phyloP scores from a whole-genome alignment of 53 echinoderm and acorn worm species.

The Apostichopus leukothele region DNA sequence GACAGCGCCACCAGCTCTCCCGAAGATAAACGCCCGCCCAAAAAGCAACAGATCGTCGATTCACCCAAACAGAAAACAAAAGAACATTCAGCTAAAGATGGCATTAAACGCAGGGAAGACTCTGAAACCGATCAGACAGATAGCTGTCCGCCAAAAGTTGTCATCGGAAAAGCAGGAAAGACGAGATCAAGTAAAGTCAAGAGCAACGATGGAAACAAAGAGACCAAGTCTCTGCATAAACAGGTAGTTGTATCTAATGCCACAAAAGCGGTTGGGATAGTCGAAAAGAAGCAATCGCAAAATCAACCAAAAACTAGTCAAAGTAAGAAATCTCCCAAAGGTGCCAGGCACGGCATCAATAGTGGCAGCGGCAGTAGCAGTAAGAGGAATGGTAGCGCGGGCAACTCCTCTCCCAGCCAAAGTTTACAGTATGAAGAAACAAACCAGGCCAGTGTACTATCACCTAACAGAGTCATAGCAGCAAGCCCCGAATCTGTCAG shows the following conservation, averaged over 20 bases:
- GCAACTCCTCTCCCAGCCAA: neutral
- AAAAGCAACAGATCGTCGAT: neutral
- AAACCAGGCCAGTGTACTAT: neutral
- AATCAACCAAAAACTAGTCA: neutral
- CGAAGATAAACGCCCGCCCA: conserved; percentile 37
- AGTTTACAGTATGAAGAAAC: conserved; percentile 19
- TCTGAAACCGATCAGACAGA: neutral
- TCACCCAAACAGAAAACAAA: neutral
- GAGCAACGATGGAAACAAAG: conserved; percentile 2
- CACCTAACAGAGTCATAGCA: neutral
- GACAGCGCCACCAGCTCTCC: conserved; percentile 45
- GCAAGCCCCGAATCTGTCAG: neutral
- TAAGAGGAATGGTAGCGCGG: conserved; percentile 1
- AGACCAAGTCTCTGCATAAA: conserved; percentile 17
- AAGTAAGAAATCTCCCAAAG: conserved; percentile 32
- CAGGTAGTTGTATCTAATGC: conserved; percentile 24
- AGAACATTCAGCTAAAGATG: neutral
- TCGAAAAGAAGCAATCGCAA: neutral
- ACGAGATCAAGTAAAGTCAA: neutral
- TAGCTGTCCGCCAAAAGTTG: neutral
- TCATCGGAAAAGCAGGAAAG: conserved; percentile 5
- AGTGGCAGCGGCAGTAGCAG: neutral
- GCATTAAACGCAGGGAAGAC: neutral
- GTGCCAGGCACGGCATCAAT: neutral
- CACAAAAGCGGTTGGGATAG: conserved; percentile 8